These are phyloP conservation scores for Phalacrocorax brasilianus DNA, from an alignment of 2,113 vertebrate species.

Conservation along the genomic window DNA sequence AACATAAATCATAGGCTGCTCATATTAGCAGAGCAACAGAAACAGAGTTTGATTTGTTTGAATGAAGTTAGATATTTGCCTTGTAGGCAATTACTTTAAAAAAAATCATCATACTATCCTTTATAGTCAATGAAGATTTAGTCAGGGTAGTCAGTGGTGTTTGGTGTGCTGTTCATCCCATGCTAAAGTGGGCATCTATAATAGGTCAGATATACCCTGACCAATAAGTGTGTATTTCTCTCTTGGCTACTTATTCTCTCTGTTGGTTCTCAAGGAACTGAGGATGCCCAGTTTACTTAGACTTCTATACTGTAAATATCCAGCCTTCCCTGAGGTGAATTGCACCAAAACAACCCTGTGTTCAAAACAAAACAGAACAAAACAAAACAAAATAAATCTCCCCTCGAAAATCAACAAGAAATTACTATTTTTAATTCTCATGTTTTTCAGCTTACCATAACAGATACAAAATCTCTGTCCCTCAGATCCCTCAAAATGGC, in stretches of 20 bases:
- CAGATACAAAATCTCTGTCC: not conserved
- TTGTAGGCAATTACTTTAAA: not conserved
- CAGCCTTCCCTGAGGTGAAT: not conserved
- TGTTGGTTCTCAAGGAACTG: not conserved
- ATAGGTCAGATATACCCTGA: not conserved
- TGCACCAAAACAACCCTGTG: not conserved
- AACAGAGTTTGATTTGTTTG: not conserved
- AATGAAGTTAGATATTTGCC: not conserved
- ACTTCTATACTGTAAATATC: not conserved
- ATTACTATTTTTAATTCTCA: not conserved
- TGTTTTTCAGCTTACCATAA: not conserved
- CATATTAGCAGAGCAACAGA: not conserved
- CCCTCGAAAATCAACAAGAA: accelerated
- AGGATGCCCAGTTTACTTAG: not conserved
- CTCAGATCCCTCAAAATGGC: not conserved
- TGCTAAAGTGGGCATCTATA: not conserved
- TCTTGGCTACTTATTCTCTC: not conserved
- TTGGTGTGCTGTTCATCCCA: not conserved
- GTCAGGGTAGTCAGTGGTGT: not conserved
- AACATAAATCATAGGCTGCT: not conserved
- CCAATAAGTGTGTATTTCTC: not conserved
- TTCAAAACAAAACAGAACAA: not conserved
- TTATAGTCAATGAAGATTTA: not conserved
- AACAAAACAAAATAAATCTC: not conserved
- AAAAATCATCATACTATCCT: not conserved